Base-by-base conservation (phyloP, 2,797 vertebrate genomes). In the Schizopygopsis pylzovi region DNA sequence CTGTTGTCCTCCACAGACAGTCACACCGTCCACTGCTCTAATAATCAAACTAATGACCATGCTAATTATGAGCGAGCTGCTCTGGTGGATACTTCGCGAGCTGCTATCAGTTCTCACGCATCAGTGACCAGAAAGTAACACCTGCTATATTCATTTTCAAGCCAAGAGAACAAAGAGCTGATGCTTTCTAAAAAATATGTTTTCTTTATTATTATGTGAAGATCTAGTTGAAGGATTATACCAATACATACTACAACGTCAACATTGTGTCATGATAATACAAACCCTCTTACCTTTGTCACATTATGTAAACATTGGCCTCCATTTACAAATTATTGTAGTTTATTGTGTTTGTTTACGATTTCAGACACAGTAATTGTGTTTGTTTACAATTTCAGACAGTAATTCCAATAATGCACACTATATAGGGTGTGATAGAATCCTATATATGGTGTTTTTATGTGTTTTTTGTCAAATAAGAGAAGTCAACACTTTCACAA, bases 61-160 rank as follows among this genome's bases (percentile, higher is more conserved):
- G 80, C 71, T 87, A 87, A 89, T 86, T 87, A 89, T 85, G 71
- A 86, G 54, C 79, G 79, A 72, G 52, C 65, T 86, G 84, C 82
- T 68, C 73, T 88, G 18, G 84, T 80, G 84, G 82, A 90, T 71
- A 82, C 49, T 73, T 59, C 11, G 11, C 16, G 78, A 83, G 83
- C 71, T 78, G 82, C 81, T 85, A 68, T 88, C 76, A 76, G 61
- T 79, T 70, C 63, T 83, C 70, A 90, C 6, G 49, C 91, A 91
- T 91, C 92, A 91, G 67, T 88, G 87, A 90, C 76, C 86, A 91
- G 80, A 90, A 90, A 92, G 92, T 92, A 86, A 92, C 92, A 89
- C 84, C 71, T 89, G 81, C 86, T 85, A 81, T 56, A 86, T 86
- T 68, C 47, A 52, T 72, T 77, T 76, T 70, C 25, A 6, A 85